Percentiles rank a stretch among this genome's conserved stretches.
Evolutionary conservation across 2,113 vertebrate species (phyloP).

Genomic region (Hippotragus niger): DNA sequence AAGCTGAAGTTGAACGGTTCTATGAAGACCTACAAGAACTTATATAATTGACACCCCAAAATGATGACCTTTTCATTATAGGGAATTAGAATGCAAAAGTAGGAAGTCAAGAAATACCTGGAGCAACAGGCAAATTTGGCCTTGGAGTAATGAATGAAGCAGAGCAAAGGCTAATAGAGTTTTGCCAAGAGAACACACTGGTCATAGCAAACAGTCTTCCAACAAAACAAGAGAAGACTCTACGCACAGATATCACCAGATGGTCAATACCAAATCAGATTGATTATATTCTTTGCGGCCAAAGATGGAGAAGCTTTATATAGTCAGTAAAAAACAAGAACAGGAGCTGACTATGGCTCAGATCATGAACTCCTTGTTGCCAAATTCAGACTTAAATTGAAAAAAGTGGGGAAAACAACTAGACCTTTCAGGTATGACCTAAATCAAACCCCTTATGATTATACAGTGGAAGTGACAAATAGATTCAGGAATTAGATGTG

Average conservation of each 20-base stretch:
- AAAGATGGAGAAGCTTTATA: neutral
- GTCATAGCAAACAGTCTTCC: neutral
- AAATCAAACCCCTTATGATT: neutral
- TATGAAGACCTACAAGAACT: neutral
- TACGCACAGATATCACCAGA: neutral
- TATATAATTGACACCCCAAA: neutral
- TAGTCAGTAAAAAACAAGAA: neutral
- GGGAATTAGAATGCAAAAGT: neutral
- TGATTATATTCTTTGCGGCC: neutral
- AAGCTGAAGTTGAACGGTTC: rapidly evolving
- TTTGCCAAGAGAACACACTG: neutral
- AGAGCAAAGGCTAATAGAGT: neutral
- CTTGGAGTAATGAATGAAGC: neutral
- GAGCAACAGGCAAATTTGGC: neutral
- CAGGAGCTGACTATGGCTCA: neutral
- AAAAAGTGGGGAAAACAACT: neutral
- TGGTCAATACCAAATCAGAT: neutral
- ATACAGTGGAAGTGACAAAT: neutral
- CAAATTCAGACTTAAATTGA: neutral
- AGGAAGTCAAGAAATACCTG: neutral
- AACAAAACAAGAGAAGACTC: neutral
- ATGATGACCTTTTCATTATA: neutral
- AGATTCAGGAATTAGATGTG: neutral
- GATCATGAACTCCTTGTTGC: neutral
- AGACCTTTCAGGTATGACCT: neutral